These are phyloP conservation scores for Rattus rattus DNA, from an alignment of 2,113 vertebrate species.

Conservation along the genomic window DNA sequence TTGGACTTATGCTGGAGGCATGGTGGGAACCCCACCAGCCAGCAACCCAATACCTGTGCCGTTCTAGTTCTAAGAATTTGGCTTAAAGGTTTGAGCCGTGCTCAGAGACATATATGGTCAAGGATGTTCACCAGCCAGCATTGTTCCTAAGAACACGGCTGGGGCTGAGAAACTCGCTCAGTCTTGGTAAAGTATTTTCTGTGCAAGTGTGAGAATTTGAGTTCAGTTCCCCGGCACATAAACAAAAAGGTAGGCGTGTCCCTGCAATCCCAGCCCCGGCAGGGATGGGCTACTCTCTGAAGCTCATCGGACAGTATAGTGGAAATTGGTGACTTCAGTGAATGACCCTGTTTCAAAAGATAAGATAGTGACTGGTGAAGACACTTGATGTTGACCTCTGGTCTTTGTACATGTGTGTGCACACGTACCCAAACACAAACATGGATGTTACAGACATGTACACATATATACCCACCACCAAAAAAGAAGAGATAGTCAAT, in stretches of 20 bases:
- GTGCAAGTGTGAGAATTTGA: background rate
- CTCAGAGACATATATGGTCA: background rate
- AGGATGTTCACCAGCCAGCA: background rate
- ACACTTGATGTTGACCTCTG: background rate
- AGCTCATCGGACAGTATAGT: background rate
- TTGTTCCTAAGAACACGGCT: background rate
- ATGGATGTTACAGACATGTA: background rate
- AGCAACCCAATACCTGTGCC: rapidly evolving
- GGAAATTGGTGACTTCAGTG: background rate
- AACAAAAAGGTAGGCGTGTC: background rate
- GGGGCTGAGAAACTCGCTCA: background rate
- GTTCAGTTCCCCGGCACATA: background rate
- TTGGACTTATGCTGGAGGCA: rapidly evolving
- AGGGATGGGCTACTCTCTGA: background rate
- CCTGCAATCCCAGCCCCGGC: background rate
- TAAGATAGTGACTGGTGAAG: background rate
- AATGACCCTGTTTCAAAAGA: background rate
- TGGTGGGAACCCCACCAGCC: background rate
- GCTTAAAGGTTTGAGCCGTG: background rate
- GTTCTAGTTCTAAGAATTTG: background rate
- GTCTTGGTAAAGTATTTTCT: background rate
- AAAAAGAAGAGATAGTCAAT: background rate
- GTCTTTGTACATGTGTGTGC: background rate
- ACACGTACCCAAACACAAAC: background rate
- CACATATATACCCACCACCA: background rate